Conservation (phyloP, 35 echinoderm and acorn worm species). For the Ptychodera flava region DNA sequence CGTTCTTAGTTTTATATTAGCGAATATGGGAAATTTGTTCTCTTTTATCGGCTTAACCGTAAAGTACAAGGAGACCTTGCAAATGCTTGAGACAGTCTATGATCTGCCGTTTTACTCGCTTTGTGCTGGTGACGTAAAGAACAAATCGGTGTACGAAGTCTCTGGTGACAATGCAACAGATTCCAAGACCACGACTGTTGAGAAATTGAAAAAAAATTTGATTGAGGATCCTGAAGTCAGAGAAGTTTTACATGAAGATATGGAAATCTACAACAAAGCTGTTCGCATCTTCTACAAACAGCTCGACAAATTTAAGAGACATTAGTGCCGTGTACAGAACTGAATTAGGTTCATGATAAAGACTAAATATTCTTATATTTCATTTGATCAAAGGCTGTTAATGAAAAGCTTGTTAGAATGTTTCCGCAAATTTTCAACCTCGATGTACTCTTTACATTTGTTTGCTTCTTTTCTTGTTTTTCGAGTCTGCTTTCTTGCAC, state of each 20-base stretch:
- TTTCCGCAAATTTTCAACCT: too few species aligned
- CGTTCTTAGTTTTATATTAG: background rate
- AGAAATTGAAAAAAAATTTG: background rate
- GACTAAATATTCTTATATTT: too few species aligned
- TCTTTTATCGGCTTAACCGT: background rate
- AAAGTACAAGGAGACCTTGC: background rate
- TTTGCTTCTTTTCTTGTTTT: too few species aligned
- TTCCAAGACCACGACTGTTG: too few species aligned
- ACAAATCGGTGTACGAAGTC: background rate
- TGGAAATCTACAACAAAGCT: background rate
- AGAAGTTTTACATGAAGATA: background rate
- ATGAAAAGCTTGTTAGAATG: too few species aligned
- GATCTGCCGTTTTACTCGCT: background rate
- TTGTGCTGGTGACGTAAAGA: background rate
- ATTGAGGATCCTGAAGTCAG: background rate
- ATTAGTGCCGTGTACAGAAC: too few species aligned
- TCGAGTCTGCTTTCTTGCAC: too few species aligned
- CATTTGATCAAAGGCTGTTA: too few species aligned
- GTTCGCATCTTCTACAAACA: background rate
- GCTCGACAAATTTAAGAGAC: too few species aligned
- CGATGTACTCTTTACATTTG: too few species aligned
- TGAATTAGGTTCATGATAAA: too few species aligned
- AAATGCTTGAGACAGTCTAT: background rate
- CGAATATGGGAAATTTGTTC: background rate
- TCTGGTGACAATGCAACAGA: background rate